These are phyloP conservation scores for Gambelia wislizenii DNA, from an alignment of 2,797 vertebrate species.

Conservation along the genomic window DNA sequence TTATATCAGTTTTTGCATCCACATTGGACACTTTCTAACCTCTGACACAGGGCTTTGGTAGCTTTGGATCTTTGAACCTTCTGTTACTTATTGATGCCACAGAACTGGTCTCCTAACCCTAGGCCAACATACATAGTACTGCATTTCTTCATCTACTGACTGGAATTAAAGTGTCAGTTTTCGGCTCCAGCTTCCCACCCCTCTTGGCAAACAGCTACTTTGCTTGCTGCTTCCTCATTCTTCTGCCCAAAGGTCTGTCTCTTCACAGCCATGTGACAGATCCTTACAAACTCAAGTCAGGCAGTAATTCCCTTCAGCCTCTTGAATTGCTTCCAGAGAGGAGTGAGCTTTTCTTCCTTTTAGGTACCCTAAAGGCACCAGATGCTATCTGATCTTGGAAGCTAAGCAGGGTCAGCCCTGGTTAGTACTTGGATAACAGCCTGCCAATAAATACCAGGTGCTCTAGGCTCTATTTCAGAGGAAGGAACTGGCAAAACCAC, in stretches of 20 bases:
- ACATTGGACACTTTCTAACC: no score
- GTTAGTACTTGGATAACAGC: no score
- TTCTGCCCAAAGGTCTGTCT: accelerated
- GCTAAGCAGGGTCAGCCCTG: no score
- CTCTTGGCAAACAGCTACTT: background rate
- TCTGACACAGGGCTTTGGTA: background rate
- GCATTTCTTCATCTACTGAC: background rate
- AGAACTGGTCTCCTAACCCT: background rate
- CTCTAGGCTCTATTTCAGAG: no score
- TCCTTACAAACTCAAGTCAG: background rate
- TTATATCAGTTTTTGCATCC: no score
- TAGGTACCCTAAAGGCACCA: no score
- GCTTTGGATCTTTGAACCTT: background rate
- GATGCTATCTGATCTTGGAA: no score
- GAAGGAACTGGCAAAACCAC: no score
- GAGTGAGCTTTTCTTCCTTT: background rate
- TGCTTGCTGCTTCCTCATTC: slow-evolving; percentile 36
- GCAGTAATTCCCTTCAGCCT: accelerated
- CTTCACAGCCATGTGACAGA: background rate
- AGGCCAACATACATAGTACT: background rate
- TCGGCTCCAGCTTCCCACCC: background rate
- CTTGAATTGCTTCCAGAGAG: background rate
- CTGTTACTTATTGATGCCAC: background rate
- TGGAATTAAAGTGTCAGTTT: background rate
- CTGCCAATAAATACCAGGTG: no score